Evolutionary conservation across 2,797 vertebrate genomes (phyloP), one percentile per base, ranked within the genome.

Genomic region (Carapus acus): DNA sequence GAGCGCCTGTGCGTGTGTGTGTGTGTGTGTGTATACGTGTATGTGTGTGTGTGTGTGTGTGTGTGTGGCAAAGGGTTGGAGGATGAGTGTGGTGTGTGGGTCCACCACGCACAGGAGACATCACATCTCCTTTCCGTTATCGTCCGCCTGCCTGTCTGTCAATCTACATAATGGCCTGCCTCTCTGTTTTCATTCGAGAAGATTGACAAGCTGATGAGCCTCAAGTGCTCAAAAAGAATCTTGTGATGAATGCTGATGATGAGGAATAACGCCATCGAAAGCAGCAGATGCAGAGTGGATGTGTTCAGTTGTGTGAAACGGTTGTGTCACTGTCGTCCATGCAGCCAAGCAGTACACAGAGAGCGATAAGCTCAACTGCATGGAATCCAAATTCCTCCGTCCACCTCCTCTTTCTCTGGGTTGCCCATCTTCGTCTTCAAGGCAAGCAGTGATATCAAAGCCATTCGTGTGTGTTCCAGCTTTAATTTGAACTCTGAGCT

Each of bases 101-200:
- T 49, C 40, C 51, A 53, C 2, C 34, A 58, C 47, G 41, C 51
- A 46, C 49, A 62, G 62, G 62, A 58, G 52, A 64, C 73, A 72
- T 78, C 69, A 67, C 58, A 39, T 38, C 52, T 33, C 62, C 34
- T 43, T 46, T 52, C 45, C 65, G 71, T 81, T 69, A 74, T 66
- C 78, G 69, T 76, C 70, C 58, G 63, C 76, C 78, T 78, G 67
- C 63, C 54, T 43, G 72, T 50, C 72, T 57, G 63, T 81, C 76
- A 73, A 69, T 81, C 71, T 72, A 68, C 62, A 43, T 21, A 65
- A 38, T 63, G 65, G 47, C 54, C 68, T 77, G 75, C 73, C 51
- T 22, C 47, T 72, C 46, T 27, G 51, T 62, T 54, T 76, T n/a
- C n/a, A n/a, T n/a, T n/a, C n/a, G n/a, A 81, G 79, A 77, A 74